These are phyloP conservation scores for Melanostoma scalare DNA, from an alignment of 2,888 invertebrate species.

Conservation along the genomic window DNA sequence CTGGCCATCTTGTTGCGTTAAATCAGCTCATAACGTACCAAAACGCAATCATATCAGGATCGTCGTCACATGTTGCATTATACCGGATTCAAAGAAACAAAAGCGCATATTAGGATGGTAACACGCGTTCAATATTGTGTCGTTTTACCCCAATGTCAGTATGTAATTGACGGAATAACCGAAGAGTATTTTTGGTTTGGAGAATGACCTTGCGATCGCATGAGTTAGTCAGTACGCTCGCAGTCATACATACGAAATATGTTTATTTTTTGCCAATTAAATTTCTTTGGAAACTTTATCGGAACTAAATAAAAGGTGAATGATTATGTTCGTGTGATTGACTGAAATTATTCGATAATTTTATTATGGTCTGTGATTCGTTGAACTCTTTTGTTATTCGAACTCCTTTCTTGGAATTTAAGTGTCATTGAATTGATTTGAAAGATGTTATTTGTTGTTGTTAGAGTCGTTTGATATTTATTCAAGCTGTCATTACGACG, in stretches of 20 bases:
- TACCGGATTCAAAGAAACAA: conserved; percentile 53
- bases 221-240: conserved; percentile 11
- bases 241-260: background rate
- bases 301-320: conserved; percentile 8
- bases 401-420: background rate
- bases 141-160: conserved; percentile 59
- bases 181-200: conserved; percentile 47
- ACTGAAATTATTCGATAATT: background rate
- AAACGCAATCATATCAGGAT: conserved; percentile 40
- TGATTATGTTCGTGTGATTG: background rate
- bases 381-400: conserved; percentile 18
- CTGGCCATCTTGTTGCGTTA: conserved; percentile 25
- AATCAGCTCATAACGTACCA: conserved; percentile 13
- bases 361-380: background rate
- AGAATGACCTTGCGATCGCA: conserved; percentile 52
- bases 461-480: no score
- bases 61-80: conserved; percentile 61
- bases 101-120: background rate
- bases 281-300: conserved; percentile 23
- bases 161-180: conserved; percentile 53
- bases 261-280: conserved; percentile 45
- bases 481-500: no score
- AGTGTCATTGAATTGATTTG: background rate
- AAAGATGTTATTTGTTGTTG: no score
- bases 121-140: conserved; percentile 5